These are phyloP conservation scores for Ecliptopera silaceata DNA, from an alignment of 2,888 invertebrate genomes.

Conservation along the genomic window DNA sequence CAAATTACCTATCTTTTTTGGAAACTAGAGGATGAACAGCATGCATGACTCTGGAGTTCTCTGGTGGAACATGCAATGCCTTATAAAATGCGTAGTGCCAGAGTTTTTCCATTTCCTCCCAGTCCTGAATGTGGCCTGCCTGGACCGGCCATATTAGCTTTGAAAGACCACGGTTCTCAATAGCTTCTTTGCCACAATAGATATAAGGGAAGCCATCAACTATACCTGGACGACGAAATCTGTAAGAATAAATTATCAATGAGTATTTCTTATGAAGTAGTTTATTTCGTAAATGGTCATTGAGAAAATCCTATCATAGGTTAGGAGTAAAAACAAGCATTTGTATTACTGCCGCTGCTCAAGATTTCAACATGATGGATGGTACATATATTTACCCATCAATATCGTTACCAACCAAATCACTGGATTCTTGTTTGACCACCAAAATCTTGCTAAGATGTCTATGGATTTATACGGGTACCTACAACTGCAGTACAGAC, in stretches of 20 bases:
- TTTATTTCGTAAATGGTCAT: no score
- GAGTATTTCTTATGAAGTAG: no score
- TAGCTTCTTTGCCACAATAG: conserved; percentile 84
- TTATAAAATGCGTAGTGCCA: conserved; percentile 95
- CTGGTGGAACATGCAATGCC: conserved; percentile 90
- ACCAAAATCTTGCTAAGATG: no score
- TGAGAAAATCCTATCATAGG: no score
- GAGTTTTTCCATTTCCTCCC: conserved; percentile 95
- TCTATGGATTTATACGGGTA: no score
- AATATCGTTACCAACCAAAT: no score
- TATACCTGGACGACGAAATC: conserved; percentile 53
- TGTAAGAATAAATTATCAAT: conserved; percentile 29
- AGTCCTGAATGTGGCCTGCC: conserved; percentile 90
- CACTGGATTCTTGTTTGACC: no score
- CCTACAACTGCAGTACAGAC: no score
- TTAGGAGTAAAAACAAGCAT: no score
- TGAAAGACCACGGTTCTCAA: conserved; percentile 74
- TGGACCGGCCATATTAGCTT: conserved; percentile 89
- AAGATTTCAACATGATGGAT: no score
- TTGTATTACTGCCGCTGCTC: no score
- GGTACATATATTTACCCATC: no score
- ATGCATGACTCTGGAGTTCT: conserved; percentile 90
- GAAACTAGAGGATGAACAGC: conserved; percentile 92
- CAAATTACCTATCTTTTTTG: conserved; percentile 84
- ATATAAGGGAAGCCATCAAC: conserved; percentile 66